These are phyloP conservation scores for Andrena fulva DNA, from an alignment of 2,888 invertebrate genomes.

Conservation along the genomic window DNA sequence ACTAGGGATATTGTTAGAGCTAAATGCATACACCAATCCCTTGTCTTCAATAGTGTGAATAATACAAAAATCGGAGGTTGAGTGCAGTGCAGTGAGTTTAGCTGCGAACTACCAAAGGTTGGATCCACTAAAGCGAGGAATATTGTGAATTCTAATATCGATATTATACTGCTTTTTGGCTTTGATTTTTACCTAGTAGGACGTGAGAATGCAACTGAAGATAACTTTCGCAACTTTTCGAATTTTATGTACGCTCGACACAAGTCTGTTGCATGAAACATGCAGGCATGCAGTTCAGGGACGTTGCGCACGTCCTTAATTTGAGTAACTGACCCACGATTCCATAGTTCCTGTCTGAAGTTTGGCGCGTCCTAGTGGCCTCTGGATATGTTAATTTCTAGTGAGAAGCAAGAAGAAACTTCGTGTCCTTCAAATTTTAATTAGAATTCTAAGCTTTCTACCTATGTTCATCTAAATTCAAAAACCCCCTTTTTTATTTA, in stretches of 20 bases:
- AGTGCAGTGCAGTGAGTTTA: too few species aligned
- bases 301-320: constrained; percentile 13
- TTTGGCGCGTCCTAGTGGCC: not conserved
- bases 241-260: not conserved
- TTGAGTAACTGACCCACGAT: not conserved
- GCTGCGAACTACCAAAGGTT: too few species aligned
- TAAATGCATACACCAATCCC: too few species aligned
- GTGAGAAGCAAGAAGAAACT: constrained; percentile 12
- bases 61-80: too few species aligned
- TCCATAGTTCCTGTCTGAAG: not conserved
- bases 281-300: not conserved
- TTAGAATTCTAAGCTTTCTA: not conserved
- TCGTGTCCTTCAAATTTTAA: not conserved
- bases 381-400: not conserved
- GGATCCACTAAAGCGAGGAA: too few species aligned
- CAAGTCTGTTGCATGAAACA: not conserved
- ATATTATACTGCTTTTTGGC: not conserved
- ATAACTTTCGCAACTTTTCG: not conserved
- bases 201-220: not conserved
- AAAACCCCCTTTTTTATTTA: too few species aligned
- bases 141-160: not conserved
- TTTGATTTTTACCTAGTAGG: not conserved
- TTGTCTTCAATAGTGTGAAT: too few species aligned
- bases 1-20: too few species aligned
- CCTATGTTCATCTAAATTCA: too few species aligned